Evolutionary conservation across 1,140 invertebrate genomes (phyloP), one percentile per base, ranked within the genome.

Genomic region (Lepidurus packardi): DNA sequence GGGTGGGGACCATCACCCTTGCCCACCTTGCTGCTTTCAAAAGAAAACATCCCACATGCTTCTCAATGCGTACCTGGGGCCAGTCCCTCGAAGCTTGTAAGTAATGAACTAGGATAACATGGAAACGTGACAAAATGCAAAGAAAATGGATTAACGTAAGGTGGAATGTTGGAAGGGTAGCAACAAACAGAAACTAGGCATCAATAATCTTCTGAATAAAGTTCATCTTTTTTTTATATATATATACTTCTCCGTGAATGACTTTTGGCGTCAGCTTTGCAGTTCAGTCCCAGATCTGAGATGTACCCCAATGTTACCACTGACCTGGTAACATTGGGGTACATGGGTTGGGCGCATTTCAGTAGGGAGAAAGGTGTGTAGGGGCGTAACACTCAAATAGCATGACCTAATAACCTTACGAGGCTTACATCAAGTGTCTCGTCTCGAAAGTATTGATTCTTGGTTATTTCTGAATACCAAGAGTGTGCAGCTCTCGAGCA

Each of bases 361-460:
- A 65, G 10, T 65, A n/a, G 53, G 6, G 16, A 21, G 16, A 65
- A 13, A 65, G 16, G 53, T 21, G 10, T 65, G 16, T 65, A 65
- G 16, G 53, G 53, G 53, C 53, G 53, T 65, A 0, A 65, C 53
- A 65, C 53, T 65, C 21, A 65, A 21, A 13, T n/a, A 7, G 16
- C 53, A 16, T 65, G 53, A 65, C 53, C 53, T 65, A 65, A 65
- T 65, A 65, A 65, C 53, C 53, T 65, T 65, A 13, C 21, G 53
- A 21, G 21, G 13, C 53, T 65, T 16, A 7, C 13, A 21, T 65
- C n/a, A 65, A 65, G 53, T 65, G 53, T n/a, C n/a, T 8, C 13
- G 53, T 65, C 53, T 5, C 53, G 34, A 65, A 65, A 7, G 53
- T 65, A 65, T 65, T 65, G 53, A 65, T 65, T 65, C n/a, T 16